Percentiles rank a stretch among this genome's conserved stretches.
These are phyloP conservation scores for Coronaproctus castanopsis DNA, from an alignment of 2,888 invertebrate genomes.

Conservation along the genomic window DNA sequence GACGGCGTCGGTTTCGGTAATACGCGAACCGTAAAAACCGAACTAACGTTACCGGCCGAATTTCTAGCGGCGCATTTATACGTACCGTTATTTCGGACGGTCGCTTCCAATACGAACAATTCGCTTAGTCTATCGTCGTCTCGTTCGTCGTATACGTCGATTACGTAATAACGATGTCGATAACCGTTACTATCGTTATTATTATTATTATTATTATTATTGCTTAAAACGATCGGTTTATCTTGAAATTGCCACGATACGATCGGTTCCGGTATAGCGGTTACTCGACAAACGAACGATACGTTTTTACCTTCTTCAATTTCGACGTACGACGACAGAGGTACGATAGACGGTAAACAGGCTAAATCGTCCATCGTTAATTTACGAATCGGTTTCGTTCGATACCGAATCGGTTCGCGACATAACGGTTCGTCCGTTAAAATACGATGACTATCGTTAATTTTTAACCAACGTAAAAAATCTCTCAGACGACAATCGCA, in stretches of 20 bases:
- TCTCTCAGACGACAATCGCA: conserved; percentile 67
- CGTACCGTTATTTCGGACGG: conserved; percentile 61
- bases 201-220: neutral
- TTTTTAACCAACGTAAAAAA: conserved; percentile 54
- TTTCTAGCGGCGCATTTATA: conserved; percentile 72
- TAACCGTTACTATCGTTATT: neutral
- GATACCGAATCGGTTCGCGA: conserved; percentile 43
- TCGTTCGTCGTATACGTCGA: too few relatives aligned
- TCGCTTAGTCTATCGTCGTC: conserved; percentile 53
- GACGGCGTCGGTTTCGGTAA: conserved; percentile 24
- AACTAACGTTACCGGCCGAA: conserved; percentile 56
- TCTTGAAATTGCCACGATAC: conserved; percentile 71
- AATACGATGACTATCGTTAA: conserved; percentile 48
- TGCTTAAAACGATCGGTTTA: conserved; percentile 33
- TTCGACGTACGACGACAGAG: conserved; percentile 49
- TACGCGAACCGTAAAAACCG: conserved; percentile 61
- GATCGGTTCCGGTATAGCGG: conserved; percentile 59
- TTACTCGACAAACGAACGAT: conserved; percentile 57
- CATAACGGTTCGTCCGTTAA: conserved; percentile 61
- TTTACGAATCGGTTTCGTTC: conserved; percentile 43
- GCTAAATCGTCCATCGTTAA: conserved; percentile 51
- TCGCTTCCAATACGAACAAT: conserved; percentile 54
- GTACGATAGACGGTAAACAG: conserved; percentile 52
- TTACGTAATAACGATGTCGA: too few relatives aligned
- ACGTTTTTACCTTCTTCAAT: conserved; percentile 62